Evolutionary conservation across 1,140 invertebrate species (phyloP).

Genomic region (Caenorhabditis latens): DNA sequence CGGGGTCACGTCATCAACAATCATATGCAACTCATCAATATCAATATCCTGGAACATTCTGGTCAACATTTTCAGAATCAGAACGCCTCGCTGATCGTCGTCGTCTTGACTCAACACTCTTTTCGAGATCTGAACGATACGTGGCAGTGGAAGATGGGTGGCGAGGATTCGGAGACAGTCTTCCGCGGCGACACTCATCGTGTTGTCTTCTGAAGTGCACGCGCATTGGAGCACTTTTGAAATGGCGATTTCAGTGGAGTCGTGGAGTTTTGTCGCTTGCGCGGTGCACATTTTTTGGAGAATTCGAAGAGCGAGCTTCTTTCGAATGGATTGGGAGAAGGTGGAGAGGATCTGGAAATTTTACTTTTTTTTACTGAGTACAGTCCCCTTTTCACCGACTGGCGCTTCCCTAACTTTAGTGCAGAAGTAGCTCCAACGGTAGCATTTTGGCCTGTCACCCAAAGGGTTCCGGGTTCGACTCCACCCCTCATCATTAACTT

Average conservation of each 20-base stretch:
- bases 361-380: too few species aligned
- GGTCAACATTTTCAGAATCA: conserved; percentile 40
- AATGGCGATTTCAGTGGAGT: conserved; percentile 38
- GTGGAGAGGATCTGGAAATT: conserved; percentile 32
- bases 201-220: conserved; percentile 5
- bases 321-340: conserved; percentile 25
- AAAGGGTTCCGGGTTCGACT: too few species aligned
- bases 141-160: conserved; percentile 14
- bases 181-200: conserved; percentile 29
- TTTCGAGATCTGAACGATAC: conserved; percentile 29
- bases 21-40: conserved; percentile 25
- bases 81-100: conserved; percentile 15
- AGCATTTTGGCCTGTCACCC: too few species aligned
- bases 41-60: conserved; percentile 44
- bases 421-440: too few species aligned
- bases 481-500: too few species aligned
- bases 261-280: neutral
- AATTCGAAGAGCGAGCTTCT: conserved; percentile 45
- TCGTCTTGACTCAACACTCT: conserved; percentile 36
- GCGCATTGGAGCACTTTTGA: conserved; percentile 41
- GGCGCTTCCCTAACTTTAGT: too few species aligned
- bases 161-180: conserved; percentile 14
- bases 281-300: conserved; percentile 43
- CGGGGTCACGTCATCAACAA: conserved; percentile 33
- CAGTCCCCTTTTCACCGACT: too few species aligned